Conservation (phyloP, 2,888 invertebrate species). For the Tenthredo scrophulariae region DNA sequence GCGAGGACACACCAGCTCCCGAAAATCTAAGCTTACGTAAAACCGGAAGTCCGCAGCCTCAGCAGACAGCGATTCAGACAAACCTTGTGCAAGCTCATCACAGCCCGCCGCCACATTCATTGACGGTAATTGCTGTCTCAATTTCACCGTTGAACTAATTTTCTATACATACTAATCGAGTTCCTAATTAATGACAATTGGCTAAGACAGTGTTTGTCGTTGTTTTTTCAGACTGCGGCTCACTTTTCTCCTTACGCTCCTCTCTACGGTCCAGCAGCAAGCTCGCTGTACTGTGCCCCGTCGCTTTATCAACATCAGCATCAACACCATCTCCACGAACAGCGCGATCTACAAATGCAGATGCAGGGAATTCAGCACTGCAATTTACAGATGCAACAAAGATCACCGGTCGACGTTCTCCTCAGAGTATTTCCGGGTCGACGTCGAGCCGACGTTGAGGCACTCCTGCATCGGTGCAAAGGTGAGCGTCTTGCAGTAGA, state of each 20-base stretch:
- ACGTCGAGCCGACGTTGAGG: conserved; percentile 92
- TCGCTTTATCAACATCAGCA: conserved; percentile 74
- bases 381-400: conserved; percentile 69
- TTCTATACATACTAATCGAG: not conserved
- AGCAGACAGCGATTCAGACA: conserved; percentile 69
- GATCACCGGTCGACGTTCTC: conserved; percentile 93
- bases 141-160: not conserved
- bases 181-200: conserved; percentile 3
- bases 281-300: conserved; percentile 73
- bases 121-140: conserved; percentile 66
- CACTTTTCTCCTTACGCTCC: conserved; percentile 75
- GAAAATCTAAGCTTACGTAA: conserved; percentile 92
- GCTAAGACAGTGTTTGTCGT: not conserved
- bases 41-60: conserved; percentile 77
- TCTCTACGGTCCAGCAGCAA: conserved; percentile 74
- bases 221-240: conserved; percentile 68
- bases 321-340: conserved; percentile 72
- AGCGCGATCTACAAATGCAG: conserved; percentile 75
- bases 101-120: conserved; percentile 71
- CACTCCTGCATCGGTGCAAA: conserved; percentile 89
- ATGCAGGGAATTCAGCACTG: conserved; percentile 74
- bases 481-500: conserved; percentile 76
- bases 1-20: conserved; percentile 81
- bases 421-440: conserved; percentile 94
- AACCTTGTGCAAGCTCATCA: conserved; percentile 74